Base-by-base conservation (phyloP, 2,888 invertebrate species). In the Boloria euphrosyne region DNA sequence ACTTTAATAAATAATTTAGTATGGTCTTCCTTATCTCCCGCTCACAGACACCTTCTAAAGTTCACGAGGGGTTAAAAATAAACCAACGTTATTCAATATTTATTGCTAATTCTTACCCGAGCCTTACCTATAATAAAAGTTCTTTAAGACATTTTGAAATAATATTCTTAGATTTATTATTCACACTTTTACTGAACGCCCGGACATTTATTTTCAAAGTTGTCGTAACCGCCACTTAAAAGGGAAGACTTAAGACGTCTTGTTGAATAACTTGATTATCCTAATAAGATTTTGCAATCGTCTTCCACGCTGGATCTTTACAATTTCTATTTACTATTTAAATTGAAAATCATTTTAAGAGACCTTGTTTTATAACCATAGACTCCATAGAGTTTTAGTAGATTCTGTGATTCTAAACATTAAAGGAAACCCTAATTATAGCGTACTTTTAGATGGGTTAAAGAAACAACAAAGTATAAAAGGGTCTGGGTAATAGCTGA, bases 111-210 rank as follows among this genome's bases (percentile, higher is more conserved):
- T 51, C 64, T 49, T 43, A 54, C 31, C 14, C 4, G 49, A 46
- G 50, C 16, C 22, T 13, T 7, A 27, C 17, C 13, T 43, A 38
- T 49, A 58, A 70, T 68, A 68, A 70, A 64, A 58, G 52, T 61
- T 38, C 18, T 52, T 61, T 31, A 54, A 54, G 52, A 67, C 50
- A 59, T 62, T 62, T 52, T 80, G 81, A 77, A 80, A 81, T 87
- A 83, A 88, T 89, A 86, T 86, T 86, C 86, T 83, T 77, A 81
- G 79, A 75, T 75, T 77, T 78, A 85, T 88, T 85, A 87, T 84
- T 85, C 85, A 80, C 82, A 80, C 80, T 74, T 73, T 71, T 67
- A 82, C 80, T 85, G 86, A 88, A 85, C 85, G 84, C 73, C 77
- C 74, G 76, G 82, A 82, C 85, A 86, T 85, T 88, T 87, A 86